phyloP scores from a whole-genome alignment of 2,797 vertebrate genomes.

The Coregonus sp. region DNA sequence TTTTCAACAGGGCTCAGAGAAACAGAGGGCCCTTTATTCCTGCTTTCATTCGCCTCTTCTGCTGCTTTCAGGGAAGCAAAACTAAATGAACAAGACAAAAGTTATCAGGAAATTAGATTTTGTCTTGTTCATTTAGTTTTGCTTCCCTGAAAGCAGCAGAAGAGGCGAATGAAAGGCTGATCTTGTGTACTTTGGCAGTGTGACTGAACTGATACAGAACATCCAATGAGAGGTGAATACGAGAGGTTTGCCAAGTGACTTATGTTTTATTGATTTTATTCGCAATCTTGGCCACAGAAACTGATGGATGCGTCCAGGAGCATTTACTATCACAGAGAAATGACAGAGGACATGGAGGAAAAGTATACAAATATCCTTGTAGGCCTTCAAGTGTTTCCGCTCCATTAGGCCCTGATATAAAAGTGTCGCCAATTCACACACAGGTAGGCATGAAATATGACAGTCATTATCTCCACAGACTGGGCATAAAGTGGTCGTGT shows the following conservation, averaged over 20 bases:
- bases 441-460: constrained; percentile 35
- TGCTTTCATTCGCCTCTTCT: constrained; percentile 7
- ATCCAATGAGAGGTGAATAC: neutral
- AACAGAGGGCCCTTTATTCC: neutral
- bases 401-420: constrained; percentile 40
- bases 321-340: constrained; percentile 1
- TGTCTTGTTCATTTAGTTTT: constrained; percentile 41
- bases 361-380: constrained; percentile 17
- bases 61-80: constrained; percentile 36
- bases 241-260: constrained; percentile 22
- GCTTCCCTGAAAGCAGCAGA: constrained; percentile 33
- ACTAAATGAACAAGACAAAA: constrained; percentile 40
- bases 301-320: neutral
- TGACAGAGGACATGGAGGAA: constrained; percentile 12
- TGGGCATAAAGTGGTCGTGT: constrained; percentile 27
- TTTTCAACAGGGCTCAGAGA: neutral
- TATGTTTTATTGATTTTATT: constrained; percentile 50
- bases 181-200: neutral
- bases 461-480: constrained; percentile 41
- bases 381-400: constrained; percentile 37
- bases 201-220: neutral
- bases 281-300: constrained; percentile 20
- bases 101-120: constrained; percentile 52
- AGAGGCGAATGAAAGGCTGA: neutral
- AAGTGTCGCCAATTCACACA: neutral